A percentile compares a stretch with the other conserved stretches of the same genome.
These are phyloP conservation scores for Vidua macroura DNA, from an alignment of 2,113 vertebrate genomes.

Conservation along the genomic window DNA sequence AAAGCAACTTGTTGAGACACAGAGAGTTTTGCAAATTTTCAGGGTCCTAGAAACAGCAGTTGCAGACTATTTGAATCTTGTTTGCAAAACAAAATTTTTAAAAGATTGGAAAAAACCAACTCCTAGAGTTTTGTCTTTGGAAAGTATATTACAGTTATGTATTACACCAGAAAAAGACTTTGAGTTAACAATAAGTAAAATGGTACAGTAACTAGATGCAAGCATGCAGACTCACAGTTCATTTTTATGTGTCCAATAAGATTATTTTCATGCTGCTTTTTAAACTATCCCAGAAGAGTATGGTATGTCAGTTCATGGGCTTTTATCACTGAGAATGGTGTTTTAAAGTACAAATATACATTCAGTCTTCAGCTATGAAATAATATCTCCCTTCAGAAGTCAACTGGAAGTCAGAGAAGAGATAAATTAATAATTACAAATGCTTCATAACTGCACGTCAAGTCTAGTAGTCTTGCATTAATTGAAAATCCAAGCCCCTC, in stretches of 20 bases:
- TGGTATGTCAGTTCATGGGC: not conserved
- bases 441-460: slow-evolving; percentile 5
- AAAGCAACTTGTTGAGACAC: not conserved
- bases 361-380: not conserved
- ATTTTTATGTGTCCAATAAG: not conserved
- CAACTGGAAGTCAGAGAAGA: slow-evolving; percentile 22
- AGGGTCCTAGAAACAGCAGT: not conserved
- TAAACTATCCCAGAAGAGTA: not conserved
- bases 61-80: not conserved
- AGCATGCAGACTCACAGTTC: not conserved
- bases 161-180: not conserved
- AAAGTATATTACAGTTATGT: not conserved
- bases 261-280: not conserved
- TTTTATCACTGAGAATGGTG: not conserved
- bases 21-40: not conserved
- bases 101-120: not conserved
- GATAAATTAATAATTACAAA: slow-evolving; percentile 52
- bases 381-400: slow-evolving; percentile 2
- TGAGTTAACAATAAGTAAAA: not conserved
- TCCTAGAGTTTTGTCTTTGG: not conserved
- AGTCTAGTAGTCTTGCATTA: not conserved
- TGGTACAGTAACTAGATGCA: not conserved
- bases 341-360: not conserved
- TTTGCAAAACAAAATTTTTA: not conserved
- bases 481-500: not conserved